Evolutionary conservation across 1,140 invertebrate species (phyloP).

Genomic region (Monomorium pharaonis): DNA sequence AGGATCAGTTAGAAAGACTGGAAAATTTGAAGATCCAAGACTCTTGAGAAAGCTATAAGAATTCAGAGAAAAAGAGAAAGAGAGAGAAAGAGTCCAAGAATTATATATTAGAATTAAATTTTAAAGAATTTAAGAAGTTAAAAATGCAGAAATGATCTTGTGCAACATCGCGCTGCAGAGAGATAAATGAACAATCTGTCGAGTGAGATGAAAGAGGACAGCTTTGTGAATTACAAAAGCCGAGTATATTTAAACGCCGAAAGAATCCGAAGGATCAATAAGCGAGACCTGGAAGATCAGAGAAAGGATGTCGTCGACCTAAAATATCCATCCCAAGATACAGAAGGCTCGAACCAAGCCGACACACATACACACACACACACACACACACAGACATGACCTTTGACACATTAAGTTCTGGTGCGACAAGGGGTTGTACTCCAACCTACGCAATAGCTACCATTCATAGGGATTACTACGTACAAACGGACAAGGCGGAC

Average conservation of each 20-base stretch:
- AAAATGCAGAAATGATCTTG: background rate
- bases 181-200: background rate
- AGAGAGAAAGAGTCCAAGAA: too few relatives aligned
- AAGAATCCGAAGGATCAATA: constrained; percentile 21
- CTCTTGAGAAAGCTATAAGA: background rate
- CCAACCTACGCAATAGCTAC: constrained; percentile 17
- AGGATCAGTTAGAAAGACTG: background rate
- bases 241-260: background rate
- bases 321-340: constrained; percentile 15
- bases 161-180: background rate
- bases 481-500: constrained; percentile 19
- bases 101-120: background rate
- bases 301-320: background rate
- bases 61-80: background rate
- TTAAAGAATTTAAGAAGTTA: background rate
- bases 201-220: background rate
- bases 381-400: too few relatives aligned
- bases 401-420: constrained; percentile 9
- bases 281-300: background rate
- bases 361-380: too few relatives aligned
- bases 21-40: background rate
- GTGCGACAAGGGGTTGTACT: constrained; percentile 31
- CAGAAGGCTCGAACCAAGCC: constrained; percentile 6
- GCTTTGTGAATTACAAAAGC: background rate
- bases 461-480: constrained; percentile 43